Base-by-base conservation (phyloP, 1,140 invertebrate species). In the Heliconius nattereri region DNA sequence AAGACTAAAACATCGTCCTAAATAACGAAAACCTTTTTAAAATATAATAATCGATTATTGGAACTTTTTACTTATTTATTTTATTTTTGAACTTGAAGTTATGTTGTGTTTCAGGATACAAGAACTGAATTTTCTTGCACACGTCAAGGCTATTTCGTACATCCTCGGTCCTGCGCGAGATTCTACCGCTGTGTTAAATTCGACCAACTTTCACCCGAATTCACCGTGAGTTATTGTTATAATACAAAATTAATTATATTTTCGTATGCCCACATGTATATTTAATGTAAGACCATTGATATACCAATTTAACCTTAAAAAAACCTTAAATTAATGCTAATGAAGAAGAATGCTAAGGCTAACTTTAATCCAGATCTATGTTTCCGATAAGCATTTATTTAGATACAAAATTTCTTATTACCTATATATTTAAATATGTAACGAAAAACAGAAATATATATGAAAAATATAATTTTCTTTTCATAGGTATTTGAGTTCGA, bases 131-230 rank as follows among this genome's bases (percentile, higher is more conserved):
- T 98, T 85, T 94, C 95, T 40, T 98, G 97, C 86, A 96, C 97
- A 0, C 94, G 97, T 71, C 97, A 97, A 92, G 97, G 97, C 6
- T 98, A 97, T 86, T 98, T 97, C 90, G 96, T 97, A 2, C 97
- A 98, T 93, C 97, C 97, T 7, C 95, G 96, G 73, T 97, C 97
- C 81, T 98, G 97, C 87, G 96, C 96, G 70, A 95, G 97, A 78
- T 98, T 98, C 92, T 98, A 98, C 88, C 96, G 97, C 23, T 98
- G 97, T 86, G 97, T 98, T 0, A 97, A 97, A 90, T 97, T 97
- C 86, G 96, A 97, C 89, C 97, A 97, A 91, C 95, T 95, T 66
- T 94, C 96, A 0, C 96, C 97, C 32, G 96, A 97, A 75, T 97
- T 96, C 89, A 97, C 96, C 2, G 93, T 94, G 78, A 88, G 91